phyloP scores from a whole-genome alignment of 2,113 vertebrate genomes.

The Athene cunicularia region DNA sequence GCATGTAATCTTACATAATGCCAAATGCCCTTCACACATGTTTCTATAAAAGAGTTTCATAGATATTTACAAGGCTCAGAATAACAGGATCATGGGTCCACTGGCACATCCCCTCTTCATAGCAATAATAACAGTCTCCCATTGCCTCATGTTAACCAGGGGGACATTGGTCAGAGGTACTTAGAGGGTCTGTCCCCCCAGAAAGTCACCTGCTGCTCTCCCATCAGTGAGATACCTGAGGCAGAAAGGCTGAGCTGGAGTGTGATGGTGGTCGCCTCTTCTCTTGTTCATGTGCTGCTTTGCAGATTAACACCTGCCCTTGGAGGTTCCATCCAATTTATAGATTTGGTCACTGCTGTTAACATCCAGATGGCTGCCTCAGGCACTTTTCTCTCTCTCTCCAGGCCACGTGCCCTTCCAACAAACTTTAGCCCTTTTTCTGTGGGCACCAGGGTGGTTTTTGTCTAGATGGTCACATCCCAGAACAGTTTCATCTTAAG shows the following conservation, averaged over 20 bases:
- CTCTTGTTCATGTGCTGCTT: background rate
- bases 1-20: background rate
- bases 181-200: background rate
- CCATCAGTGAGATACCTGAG: background rate
- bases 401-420: background rate
- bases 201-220: background rate
- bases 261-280: background rate
- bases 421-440: background rate
- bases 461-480: background rate
- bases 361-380: background rate
- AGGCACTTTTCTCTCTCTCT: background rate
- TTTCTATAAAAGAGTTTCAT: background rate
- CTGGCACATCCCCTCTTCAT: background rate
- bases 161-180: background rate
- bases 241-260: background rate
- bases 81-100: accelerated
- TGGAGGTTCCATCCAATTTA: background rate
- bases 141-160: background rate
- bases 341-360: background rate
- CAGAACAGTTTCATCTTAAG: background rate
- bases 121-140: background rate
- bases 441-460: background rate
- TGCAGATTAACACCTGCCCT: background rate
- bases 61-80: background rate
- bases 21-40: background rate